Percentiles rank a stretch among this genome's conserved stretches.
Evolutionary conservation across 2,797 vertebrate genomes (phyloP).

Genomic region (Myripristis murdjan): DNA sequence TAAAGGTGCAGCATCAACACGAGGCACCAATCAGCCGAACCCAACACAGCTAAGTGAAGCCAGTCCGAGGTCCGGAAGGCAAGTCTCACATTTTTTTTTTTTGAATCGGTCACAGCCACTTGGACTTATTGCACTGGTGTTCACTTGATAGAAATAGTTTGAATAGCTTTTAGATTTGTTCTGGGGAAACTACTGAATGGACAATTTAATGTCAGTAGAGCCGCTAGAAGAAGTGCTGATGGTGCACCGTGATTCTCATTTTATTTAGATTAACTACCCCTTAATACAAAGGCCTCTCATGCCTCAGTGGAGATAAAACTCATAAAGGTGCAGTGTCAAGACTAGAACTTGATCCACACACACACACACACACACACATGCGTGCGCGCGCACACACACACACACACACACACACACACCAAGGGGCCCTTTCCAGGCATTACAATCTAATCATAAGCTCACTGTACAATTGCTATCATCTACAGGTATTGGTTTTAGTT

Average conservation of each 20-base stretch:
- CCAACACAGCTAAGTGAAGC: constrained; percentile 19
- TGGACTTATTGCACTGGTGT: constrained; percentile 61
- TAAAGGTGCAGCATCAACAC: not conserved
- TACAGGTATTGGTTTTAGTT: constrained; percentile 35
- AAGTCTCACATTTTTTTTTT: constrained; percentile 51
- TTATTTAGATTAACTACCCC: constrained; percentile 85
- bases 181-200: constrained; percentile 77
- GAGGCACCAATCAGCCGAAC: constrained; percentile 15
- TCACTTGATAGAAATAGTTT: constrained; percentile 65
- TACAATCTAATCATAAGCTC: constrained; percentile 3
- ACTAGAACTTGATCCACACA: constrained; percentile 55
- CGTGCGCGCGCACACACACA: too few relatives aligned
- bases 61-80: constrained; percentile 25
- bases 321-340: constrained; percentile 77
- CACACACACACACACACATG: constrained; percentile 7
- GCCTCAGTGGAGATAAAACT: constrained; percentile 77
- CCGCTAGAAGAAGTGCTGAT: constrained; percentile 80
- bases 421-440: constrained; percentile 17
- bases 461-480: constrained; percentile 3
- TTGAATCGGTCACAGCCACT: constrained; percentile 61
- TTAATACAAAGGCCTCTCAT: constrained; percentile 78
- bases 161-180: constrained; percentile 76
- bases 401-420: too few relatives aligned
- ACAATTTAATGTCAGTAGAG: constrained; percentile 82
- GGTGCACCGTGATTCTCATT: constrained; percentile 78